A percentile compares a stretch with the other conserved stretches of the same genome.
Conservation (phyloP, 2,888 invertebrate genomes). For the Leptopilina drosophilae region DNA sequence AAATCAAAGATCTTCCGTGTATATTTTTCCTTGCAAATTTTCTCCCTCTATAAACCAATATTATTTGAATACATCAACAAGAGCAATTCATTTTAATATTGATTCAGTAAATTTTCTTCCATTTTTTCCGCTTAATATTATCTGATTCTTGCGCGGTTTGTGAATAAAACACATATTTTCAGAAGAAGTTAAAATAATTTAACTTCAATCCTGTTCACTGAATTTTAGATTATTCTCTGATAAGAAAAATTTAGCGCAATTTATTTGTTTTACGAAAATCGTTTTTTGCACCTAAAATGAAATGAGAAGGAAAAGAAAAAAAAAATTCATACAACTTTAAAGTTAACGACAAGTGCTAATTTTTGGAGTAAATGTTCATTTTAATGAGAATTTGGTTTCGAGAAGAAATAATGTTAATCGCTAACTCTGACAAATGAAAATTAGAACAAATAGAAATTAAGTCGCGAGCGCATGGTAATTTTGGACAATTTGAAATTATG, state of each 20-base stretch:
- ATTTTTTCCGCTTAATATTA: too few relatives aligned
- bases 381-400: not conserved
- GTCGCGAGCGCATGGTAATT: not conserved
- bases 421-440: not conserved
- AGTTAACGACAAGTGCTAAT: not conserved
- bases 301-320: too few relatives aligned
- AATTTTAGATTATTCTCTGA: too few relatives aligned
- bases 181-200: too few relatives aligned
- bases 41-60: conserved; percentile 31
- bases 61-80: not conserved
- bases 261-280: not conserved
- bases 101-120: too few relatives aligned
- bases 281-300: too few relatives aligned
- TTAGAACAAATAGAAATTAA: conserved; percentile 12
- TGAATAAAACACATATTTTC: too few relatives aligned
- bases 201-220: too few relatives aligned
- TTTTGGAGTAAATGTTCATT: not conserved
- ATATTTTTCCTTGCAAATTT: conserved; percentile 34
- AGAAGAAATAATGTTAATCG: not conserved
- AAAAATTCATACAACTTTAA: not conserved
- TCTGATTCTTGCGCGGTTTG: too few relatives aligned
- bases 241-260: not conserved
- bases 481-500: not conserved
- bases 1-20: conserved; percentile 41
- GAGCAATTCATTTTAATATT: not conserved